Percentiles rank a stretch among this genome's conserved stretches.
These are phyloP conservation scores for Drosophila planitibia DNA, from an alignment of 2,888 invertebrate genomes.

Conservation along the genomic window DNA sequence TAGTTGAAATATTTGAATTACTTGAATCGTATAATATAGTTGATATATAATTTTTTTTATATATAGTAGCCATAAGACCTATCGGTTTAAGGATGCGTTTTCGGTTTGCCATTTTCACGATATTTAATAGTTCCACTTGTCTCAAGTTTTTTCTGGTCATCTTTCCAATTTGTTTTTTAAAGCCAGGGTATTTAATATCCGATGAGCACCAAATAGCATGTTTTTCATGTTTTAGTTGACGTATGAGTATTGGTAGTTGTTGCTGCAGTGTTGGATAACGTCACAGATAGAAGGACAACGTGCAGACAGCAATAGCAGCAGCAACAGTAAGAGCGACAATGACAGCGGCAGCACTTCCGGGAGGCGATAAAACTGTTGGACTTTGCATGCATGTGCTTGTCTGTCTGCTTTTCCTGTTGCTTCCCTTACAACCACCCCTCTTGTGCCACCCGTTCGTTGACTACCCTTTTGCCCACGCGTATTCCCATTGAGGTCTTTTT, in stretches of 20 bases:
- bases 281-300: not conserved
- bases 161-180: not conserved
- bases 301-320: not conserved
- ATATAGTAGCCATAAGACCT: not conserved
- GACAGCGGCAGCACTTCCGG: constrained; percentile 48
- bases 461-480: not conserved
- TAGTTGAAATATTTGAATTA: not conserved
- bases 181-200: not conserved
- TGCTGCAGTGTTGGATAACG: constrained; percentile 9
- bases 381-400: constrained; percentile 52
- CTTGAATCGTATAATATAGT: not conserved
- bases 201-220: not conserved
- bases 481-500: constrained; percentile 42
- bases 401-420: constrained; percentile 14
- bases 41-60: not conserved
- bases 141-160: too few relatives aligned
- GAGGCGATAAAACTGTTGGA: constrained; percentile 72
- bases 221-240: not conserved
- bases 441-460: not conserved
- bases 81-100: not conserved
- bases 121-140: not conserved
- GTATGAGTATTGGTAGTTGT: constrained; percentile 14
- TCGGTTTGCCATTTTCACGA: too few relatives aligned
- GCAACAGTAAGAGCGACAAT: constrained; percentile 1
- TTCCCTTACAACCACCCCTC: not conserved